Evolutionary conservation across 2,113 vertebrate genomes (phyloP), one percentile per base, ranked within the genome.

Genomic region (Irena cyanogastra): DNA sequence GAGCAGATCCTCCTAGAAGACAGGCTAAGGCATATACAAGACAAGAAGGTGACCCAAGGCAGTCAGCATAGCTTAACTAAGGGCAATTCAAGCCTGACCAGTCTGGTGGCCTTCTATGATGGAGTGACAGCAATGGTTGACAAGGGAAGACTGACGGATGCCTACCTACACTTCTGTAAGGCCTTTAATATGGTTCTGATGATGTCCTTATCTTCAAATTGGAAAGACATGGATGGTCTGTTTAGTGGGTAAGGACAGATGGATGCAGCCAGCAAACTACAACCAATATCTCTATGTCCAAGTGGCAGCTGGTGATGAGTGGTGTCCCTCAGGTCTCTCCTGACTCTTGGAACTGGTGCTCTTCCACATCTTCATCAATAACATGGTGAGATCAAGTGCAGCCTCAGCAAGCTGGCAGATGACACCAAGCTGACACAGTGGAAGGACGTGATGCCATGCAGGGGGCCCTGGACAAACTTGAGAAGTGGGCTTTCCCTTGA

Each of bases 51-150:
- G 37, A 69, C 7, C 12, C 33, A 61, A 45, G 39, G n/a, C 47
- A 78, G 47, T 8, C 39, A 60, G 16, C 47, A 45, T 2, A 33
- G 15, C 39, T 78, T 61, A 33, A 39, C 64, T 39, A 39, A 87
- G 54, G 39, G 15, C 33, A 39, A 53, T 53, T 39, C 20, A 39
- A 39, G 39, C 18, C 72, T 60, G 45, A 42, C 37, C 17, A 37
- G 16, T 19, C 37, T 45, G 63, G 22, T 24, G 19, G 50, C 50
- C 41, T 64, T n/a, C 18, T 33, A 2, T n/a, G 18, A 56, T 41
- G 28, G 47, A 69, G 8, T 37, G 15, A 61, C 54, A 60, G 15
- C 54, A 53, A 16, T 1, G 16, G 28, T 16, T 0, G 0, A 53
- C 15, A 78, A 45, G 39, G 14, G 10, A 60, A 61, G 64, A 69